phyloP scores from a whole-genome alignment of 2,797 vertebrate species.

The Pelobates cultripes region DNA sequence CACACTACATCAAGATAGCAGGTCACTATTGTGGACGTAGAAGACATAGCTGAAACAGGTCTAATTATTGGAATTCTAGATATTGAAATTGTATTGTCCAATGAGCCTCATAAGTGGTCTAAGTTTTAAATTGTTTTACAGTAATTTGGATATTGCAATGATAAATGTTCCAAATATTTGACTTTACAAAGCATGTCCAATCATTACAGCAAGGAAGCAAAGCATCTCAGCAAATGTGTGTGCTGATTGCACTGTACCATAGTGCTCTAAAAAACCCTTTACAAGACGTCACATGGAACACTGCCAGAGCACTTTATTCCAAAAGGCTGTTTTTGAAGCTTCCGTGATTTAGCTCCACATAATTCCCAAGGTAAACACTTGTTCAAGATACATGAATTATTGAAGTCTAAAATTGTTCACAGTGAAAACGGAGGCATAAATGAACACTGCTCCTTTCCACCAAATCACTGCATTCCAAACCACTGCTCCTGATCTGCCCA shows the following conservation, averaged over 20 bases:
- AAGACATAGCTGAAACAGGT: neutral
- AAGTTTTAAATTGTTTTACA: neutral
- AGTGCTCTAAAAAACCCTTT: neutral
- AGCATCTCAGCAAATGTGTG: neutral
- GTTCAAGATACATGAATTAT: too few species aligned
- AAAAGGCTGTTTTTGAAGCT: too few species aligned
- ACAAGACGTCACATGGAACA: neutral
- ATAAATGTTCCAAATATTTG: neutral
- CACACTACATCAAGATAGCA: too few species aligned
- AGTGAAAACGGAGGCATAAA: neutral
- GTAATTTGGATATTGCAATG: neutral
- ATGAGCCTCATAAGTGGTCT: too few species aligned
- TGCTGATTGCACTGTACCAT: neutral
- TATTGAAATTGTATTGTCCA: too few species aligned
- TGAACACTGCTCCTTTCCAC: neutral
- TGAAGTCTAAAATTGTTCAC: too few species aligned
- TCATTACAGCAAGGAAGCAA: neutral
- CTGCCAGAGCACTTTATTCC: too few species aligned
- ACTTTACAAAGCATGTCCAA: neutral
- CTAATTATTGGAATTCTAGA: too few species aligned
- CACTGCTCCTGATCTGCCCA: slow-evolving; percentile 99
- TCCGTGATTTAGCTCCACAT: too few species aligned
- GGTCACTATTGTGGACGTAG: neutral
- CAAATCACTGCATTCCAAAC: slow-evolving; percentile 94
- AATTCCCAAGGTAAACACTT: too few species aligned